Conservation (phyloP, 2,888 invertebrate genomes). For the Yponomeuta plumbellus region DNA sequence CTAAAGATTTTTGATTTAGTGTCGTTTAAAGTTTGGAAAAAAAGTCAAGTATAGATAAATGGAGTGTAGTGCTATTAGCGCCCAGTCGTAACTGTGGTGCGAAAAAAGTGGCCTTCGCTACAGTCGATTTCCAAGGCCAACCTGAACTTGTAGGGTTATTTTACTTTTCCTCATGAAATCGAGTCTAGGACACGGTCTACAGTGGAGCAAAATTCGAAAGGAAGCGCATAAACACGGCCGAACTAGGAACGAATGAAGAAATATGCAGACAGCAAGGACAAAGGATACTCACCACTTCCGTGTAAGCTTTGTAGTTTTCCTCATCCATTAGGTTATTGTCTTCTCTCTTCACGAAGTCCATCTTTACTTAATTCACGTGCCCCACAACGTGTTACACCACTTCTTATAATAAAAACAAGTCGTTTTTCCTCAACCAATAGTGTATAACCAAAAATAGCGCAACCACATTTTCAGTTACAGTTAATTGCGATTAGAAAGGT, state of each 20-base stretch:
- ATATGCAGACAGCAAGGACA: neutral
- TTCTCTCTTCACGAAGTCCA: conserved; percentile 70
- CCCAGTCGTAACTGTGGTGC: no score
- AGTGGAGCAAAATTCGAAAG: no score
- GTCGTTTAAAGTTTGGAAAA: no score
- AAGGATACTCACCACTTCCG: conserved; percentile 55
- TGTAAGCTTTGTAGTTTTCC: conserved; percentile 57
- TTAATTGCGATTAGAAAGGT: neutral
- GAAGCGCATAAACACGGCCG: neutral
- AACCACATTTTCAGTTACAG: conserved; percentile 1
- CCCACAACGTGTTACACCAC: neutral
- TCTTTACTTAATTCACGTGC: conserved; percentile 26
- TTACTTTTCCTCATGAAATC: neutral
- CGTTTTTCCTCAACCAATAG: conserved; percentile 1
- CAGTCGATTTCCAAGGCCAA: no score
- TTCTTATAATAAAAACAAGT: neutral
- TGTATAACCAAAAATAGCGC: conserved; percentile 9
- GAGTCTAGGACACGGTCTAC: neutral
- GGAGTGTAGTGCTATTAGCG: no score
- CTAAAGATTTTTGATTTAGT: no score
- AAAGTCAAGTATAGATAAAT: no score
- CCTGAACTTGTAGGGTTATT: no score
- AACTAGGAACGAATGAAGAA: neutral
- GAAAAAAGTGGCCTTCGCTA: no score
- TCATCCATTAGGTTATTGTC: conserved; percentile 56